Base-by-base conservation (phyloP, 2,113 vertebrate species). In the Petroica traversi region DNA sequence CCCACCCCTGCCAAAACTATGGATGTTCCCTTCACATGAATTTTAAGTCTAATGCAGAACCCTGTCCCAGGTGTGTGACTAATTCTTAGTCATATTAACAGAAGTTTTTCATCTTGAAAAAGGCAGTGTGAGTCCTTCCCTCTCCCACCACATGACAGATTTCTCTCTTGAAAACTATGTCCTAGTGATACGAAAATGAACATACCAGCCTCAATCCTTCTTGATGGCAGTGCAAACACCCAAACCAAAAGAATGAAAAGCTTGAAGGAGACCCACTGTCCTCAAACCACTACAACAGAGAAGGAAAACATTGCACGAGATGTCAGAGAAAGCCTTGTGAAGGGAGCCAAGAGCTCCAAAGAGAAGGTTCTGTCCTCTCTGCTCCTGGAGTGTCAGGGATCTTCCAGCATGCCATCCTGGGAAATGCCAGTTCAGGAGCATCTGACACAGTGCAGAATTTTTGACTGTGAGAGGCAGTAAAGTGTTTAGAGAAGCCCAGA, bases 61-160 rank as follows among this genome's bases (percentile, higher is more conserved):
- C 72, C 88, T 94, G 83, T 85, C 95, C 88, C 95, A 98, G 97
- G 97, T 98, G 95, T 81, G 88, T 98, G 97, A 98, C 97, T 98
- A 97, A 98, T 91, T 90, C 85, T 98, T 97, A 97, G 95, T 98
- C 98, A 98, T 34, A 83, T 88, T 96, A 97, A 94, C 96, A 97
- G 43, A 97, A 97, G 88, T 52, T 97, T 97, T 96, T 97, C 57
- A 92, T 97, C 71, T 93, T 90, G 92, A 96, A 86, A 74, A 64
- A 94, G 61, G 75, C 74, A 81, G 26, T 54, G 46, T 89, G 58
- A 71, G 77, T 89, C 48, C 85, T 96, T 95, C 64, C n/a, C 77
- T 78, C 72, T 94, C 36, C 58, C 55, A 76, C 22, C 26, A 33
- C 38, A 33, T 29, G 69, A 88, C 80, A 91, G 64, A 77, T 93